These are phyloP conservation scores for Rhegmatorhina hoffmannsi DNA, from an alignment of 2,113 vertebrate genomes.

Conservation along the genomic window DNA sequence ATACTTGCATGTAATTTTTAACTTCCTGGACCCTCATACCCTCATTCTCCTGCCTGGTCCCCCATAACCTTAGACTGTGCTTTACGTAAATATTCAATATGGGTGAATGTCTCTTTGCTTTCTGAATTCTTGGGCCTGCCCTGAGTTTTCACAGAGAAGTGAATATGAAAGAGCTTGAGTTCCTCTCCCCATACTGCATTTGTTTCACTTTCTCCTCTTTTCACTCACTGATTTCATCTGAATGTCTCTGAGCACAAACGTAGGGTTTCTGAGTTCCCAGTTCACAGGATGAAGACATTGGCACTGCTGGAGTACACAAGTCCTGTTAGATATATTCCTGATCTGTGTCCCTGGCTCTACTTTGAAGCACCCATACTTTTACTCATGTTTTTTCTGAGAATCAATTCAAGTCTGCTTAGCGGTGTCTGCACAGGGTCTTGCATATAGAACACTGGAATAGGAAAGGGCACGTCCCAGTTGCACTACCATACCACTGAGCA, in stretches of 20 bases:
- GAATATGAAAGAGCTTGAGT: slow-evolving; percentile 83
- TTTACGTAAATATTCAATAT: not conserved
- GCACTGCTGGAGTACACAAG: not conserved
- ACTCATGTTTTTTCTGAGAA: not conserved
- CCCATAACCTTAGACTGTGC: not conserved
- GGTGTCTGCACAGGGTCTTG: not conserved
- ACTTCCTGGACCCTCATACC: not conserved
- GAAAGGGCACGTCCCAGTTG: not conserved
- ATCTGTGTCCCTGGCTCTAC: not conserved
- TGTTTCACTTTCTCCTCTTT: slow-evolving; percentile 71
- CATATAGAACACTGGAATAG: not conserved
- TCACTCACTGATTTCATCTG: slow-evolving; percentile 13
- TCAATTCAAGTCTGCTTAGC: not conserved
- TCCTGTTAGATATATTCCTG: not conserved
- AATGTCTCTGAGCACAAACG: not conserved
- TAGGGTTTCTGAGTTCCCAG: not conserved
- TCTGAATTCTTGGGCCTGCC: slow-evolving; percentile 26
- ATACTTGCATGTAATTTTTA: not conserved
- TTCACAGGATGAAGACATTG: not conserved
- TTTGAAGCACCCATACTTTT: not conserved
- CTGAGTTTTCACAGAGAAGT: slow-evolving; percentile 77
- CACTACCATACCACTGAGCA: not conserved
- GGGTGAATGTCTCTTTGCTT: not conserved
- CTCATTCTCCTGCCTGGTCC: not conserved
- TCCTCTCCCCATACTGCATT: slow-evolving; percentile 69